Base-by-base conservation (phyloP, 2,113 vertebrate species). In the Equus quagga region DNA sequence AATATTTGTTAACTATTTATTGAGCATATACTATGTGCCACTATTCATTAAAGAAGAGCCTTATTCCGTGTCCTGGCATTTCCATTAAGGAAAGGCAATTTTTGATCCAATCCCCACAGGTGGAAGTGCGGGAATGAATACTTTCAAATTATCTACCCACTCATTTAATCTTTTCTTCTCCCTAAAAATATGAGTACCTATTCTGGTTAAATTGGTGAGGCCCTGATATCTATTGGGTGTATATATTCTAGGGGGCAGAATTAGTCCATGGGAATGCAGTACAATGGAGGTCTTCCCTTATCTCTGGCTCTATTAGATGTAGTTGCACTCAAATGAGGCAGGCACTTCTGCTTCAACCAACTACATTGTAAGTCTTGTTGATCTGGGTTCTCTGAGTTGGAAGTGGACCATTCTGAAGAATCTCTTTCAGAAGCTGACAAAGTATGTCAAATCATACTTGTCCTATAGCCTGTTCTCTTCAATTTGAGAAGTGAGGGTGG, bases 351-450 rank as follows among this genome's bases (percentile, higher is more conserved):
- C 31, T 62, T 76, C n/a, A 76, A n/a, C 2, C 60, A 89, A 56
- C 19, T 49, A 9, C n/a, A 54, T 17, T 28, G 7, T 54, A 69
- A 67, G 44, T 76, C 28, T 79, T 84, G n/a, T 84, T 15, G n/a
- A 56, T 69, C 23, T 24, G 8, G 33, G 2, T 65, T 11, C 18
- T 31, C 41, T 49, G 3, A 82, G 19, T 64, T 76, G 18, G 72
- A 84, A 69, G 15, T 24, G 24, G 11, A 21, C n/a, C 51, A 49
- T 54, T 62, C 15, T 75, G 17, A 5, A 78, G 26, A 93, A 60
- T 72, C 28, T 93, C 21, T 96, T 96, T 6, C 33, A 83, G 26
- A 58, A 72, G 69, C 49, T 92, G 21, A 91, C 83, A 78, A 88
- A 51, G 2, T 60, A 41, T 60, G 64, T 76, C 36, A 87, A 21